These are phyloP conservation scores for Diplolepis rosae DNA, from an alignment of 2,888 invertebrate species.

Conservation along the genomic window DNA sequence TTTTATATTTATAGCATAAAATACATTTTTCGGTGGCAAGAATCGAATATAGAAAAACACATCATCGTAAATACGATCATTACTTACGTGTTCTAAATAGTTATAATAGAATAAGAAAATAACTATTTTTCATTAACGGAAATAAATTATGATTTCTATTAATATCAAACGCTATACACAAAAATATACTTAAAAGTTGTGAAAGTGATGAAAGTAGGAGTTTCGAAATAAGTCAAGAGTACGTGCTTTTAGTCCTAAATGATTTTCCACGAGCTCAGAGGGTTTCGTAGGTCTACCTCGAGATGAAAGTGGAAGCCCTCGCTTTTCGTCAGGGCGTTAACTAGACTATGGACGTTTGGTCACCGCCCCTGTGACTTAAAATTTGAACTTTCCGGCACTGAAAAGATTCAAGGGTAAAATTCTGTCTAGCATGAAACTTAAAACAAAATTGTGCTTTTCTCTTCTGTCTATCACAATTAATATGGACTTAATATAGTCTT, in stretches of 20 bases:
- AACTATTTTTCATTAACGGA: too few relatives aligned
- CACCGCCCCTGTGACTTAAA: slow-evolving; percentile 49
- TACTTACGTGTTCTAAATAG: too few relatives aligned
- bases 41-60: too few relatives aligned
- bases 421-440: slow-evolving; percentile 56
- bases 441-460: slow-evolving; percentile 29
- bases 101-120: too few relatives aligned
- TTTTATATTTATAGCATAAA: too few relatives aligned
- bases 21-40: too few relatives aligned
- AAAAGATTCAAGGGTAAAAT: slow-evolving; percentile 52
- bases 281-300: slow-evolving; percentile 44
- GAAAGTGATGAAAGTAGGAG: slow-evolving; percentile 9
- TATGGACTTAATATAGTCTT: not conserved
- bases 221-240: not conserved
- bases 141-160: too few relatives aligned
- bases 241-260: slow-evolving; percentile 4
- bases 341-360: slow-evolving; percentile 60
- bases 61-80: too few relatives aligned
- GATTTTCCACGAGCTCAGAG: slow-evolving; percentile 36
- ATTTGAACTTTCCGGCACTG: slow-evolving; percentile 7
- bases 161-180: too few relatives aligned
- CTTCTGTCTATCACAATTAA: not conserved
- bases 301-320: slow-evolving; percentile 49
- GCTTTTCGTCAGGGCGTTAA: slow-evolving; percentile 68
- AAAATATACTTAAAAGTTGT: not conserved